Conservation (phyloP, 2,113 vertebrate species). For the Marmota flaviventris region DNA sequence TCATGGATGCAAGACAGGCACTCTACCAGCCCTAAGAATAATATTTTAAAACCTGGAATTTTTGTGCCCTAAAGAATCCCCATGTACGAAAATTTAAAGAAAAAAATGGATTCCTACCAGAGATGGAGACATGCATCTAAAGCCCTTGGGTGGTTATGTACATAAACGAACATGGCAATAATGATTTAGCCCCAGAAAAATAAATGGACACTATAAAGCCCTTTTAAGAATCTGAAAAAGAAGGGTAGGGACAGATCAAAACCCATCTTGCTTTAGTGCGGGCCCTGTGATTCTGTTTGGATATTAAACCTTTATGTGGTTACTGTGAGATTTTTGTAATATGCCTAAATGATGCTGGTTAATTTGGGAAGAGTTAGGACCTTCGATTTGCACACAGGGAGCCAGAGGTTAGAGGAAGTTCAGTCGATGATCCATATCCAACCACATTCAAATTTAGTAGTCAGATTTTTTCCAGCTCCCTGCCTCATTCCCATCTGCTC, state of each 20-base stretch:
- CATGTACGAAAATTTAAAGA: background rate
- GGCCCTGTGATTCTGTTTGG: background rate
- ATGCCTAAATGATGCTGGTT: background rate
- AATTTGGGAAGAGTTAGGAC: background rate
- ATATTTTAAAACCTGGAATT: background rate
- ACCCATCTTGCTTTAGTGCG: background rate
- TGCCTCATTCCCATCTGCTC: background rate
- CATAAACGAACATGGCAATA: background rate
- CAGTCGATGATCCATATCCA: background rate
- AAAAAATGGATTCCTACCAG: background rate
- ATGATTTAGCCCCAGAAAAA: background rate
- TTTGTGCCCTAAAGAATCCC: background rate
- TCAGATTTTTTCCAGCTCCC: background rate
- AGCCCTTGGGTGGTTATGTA: background rate
- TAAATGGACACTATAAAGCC: background rate
- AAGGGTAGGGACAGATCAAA: background rate
- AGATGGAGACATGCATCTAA: background rate
- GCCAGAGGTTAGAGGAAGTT: conserved; percentile 46
- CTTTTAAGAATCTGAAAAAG: background rate
- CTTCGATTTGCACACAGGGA: background rate
- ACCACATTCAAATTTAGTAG: background rate
- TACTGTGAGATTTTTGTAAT: background rate
- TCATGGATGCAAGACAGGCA: too few species aligned
- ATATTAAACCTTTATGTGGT: background rate
- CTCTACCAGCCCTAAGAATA: background rate